A percentile compares a stretch with the other conserved stretches of the same genome.
These are phyloP conservation scores for Perca fluviatilis DNA, from an alignment of 2,113 vertebrate genomes.

Conservation along the genomic window DNA sequence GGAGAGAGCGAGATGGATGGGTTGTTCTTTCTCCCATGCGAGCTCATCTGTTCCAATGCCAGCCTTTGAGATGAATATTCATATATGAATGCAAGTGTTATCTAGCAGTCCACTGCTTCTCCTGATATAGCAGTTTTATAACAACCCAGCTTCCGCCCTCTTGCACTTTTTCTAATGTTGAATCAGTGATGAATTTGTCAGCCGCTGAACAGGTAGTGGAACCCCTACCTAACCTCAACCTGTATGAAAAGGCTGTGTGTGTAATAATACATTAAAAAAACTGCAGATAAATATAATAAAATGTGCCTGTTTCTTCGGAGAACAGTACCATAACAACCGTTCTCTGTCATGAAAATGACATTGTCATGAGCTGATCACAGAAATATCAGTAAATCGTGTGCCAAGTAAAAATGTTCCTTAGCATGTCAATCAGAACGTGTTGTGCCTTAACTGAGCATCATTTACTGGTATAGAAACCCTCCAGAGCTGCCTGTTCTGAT, in stretches of 20 bases:
- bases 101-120: constrained; percentile 52
- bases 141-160: constrained; percentile 3
- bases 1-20: constrained; percentile 77
- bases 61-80: constrained; percentile 78
- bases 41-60: constrained; percentile 78
- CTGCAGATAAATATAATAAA: constrained; percentile 33
- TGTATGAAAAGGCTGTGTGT: constrained; percentile 17
- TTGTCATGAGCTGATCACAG: constrained; percentile 38
- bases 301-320: constrained; percentile 32
- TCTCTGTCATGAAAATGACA: constrained; percentile 22
- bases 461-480: constrained; percentile 45
- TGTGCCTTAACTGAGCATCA: constrained; percentile 24
- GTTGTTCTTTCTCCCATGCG: constrained; percentile 66
- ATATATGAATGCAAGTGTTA: constrained; percentile 70
- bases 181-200: constrained; percentile 56
- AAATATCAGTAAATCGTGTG: constrained; percentile 23
- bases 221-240: constrained; percentile 25
- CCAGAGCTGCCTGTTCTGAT: constrained; percentile 56
- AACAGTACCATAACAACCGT: constrained; percentile 28
- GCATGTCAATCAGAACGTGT: constrained; percentile 44
- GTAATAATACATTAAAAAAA: constrained; percentile 43
- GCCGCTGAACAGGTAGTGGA: constrained; percentile 36
- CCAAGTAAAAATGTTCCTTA: constrained; percentile 17
- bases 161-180: constrained; percentile 17
- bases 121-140: constrained; percentile 38